phyloP scores from a whole-genome alignment of 2,797 vertebrate genomes.

The Acrocephalus scirpaceus region DNA sequence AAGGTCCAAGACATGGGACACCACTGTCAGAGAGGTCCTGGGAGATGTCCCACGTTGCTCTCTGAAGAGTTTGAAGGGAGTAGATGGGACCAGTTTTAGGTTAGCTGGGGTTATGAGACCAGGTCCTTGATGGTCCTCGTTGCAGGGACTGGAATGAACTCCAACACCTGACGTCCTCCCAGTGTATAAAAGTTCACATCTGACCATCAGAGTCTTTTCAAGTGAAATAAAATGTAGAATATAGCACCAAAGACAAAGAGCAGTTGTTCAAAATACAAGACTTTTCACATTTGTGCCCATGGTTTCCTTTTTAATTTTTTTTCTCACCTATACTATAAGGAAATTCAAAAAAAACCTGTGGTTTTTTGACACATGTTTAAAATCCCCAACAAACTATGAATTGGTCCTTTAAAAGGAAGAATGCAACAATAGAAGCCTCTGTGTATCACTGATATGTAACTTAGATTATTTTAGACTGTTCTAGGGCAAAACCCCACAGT shows the following conservation, averaged over 20 bases:
- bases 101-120: neutral
- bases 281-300: fast-evolving
- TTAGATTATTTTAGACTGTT: neutral
- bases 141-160: neutral
- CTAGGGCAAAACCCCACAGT: neutral
- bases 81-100: neutral
- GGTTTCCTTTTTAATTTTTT: neutral
- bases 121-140: neutral
- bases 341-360: neutral
- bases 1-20: neutral
- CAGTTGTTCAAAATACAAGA: neutral
- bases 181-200: neutral
- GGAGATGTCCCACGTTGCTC: neutral
- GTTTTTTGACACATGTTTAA: neutral
- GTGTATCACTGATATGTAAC: neutral
- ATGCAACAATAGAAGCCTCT: neutral
- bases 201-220: neutral
- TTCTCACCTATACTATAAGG: neutral
- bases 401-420: neutral
- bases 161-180: fast-evolving
- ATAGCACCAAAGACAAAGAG: neutral
- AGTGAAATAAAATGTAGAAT: neutral
- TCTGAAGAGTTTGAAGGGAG: neutral
- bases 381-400: neutral
- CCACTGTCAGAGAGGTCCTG: neutral